Base-by-base conservation (phyloP, 1,140 invertebrate genomes). In the Dendrolimus kikuchii region DNA sequence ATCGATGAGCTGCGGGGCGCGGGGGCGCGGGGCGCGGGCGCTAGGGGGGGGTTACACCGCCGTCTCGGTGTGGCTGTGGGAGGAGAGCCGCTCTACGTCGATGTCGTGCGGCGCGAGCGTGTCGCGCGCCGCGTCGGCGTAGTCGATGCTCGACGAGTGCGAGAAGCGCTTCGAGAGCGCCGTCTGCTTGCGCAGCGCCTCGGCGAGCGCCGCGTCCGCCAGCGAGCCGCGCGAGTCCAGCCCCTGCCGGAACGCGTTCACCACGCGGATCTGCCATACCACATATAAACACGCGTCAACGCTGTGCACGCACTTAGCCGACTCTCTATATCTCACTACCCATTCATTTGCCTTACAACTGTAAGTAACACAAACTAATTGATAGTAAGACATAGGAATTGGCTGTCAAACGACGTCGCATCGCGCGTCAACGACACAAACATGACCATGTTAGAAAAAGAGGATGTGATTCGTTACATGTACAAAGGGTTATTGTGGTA, bases 211-310 rank as follows among this genome's bases (percentile, higher is more conserved):
- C 71, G 94, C 93, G 89, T 93, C 95, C 81, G 93, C 94, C 89
- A 95, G 94, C 89, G 98, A 96, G 82, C 94, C 93, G 81, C 96
- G 95, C 89, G 95, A 92, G 91, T 99, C 97, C 90, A 98, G 92
- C 86, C 96, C 97, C 92, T 98, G 96, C 88, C 97, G 96, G 92
- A 99, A 99, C 90, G 97, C 97, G 92, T 99, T 98, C 90, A 98
- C 96, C 92, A 98, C 97, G 91, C 97, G 96, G 89, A 99, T 98
- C 96, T 85, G 77, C 80, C 60, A 61, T 49, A 60, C 40, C 58
- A 47, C 63, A 57, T 57, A 44, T 39, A 56, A 46, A 62, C 55
- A 43, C 36, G 44, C 38, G 50, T 51, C 38, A 51, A 37, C 52
- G 50, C 42, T 37, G 23, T 49, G 10, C 50, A 23, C 39, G 43